phyloP scores from a whole-genome alignment of 2,888 invertebrate genomes.

The Eupithecia abbreviata region DNA sequence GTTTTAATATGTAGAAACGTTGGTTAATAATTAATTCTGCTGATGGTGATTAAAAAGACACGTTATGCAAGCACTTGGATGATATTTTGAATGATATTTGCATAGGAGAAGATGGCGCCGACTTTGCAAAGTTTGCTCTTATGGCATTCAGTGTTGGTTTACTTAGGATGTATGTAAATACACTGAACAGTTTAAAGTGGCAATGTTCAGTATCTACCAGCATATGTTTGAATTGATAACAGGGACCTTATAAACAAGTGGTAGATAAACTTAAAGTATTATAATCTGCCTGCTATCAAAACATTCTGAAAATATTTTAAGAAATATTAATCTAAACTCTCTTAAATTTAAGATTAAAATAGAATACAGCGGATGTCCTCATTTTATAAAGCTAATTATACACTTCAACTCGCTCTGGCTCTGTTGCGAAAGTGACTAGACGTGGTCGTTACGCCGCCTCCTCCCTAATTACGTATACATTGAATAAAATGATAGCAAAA shows the following conservation, averaged over 20 bases:
- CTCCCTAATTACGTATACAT: slow-evolving; percentile 31
- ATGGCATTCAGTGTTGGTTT: not conserved
- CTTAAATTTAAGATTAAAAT: not conserved
- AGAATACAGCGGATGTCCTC: slow-evolving; percentile 8
- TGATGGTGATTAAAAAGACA: slow-evolving; percentile 13
- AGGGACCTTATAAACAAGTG: not conserved
- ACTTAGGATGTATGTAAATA: not conserved
- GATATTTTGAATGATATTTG: slow-evolving; percentile 24
- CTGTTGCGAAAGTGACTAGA: slow-evolving; percentile 32
- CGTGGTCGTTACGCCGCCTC: slow-evolving; percentile 11
- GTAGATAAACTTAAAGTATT: not conserved
- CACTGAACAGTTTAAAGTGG: not conserved
- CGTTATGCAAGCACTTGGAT: slow-evolving; percentile 19
- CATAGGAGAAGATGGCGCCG: slow-evolving; percentile 6
- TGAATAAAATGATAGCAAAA: not conserved
- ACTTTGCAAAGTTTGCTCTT: not conserved
- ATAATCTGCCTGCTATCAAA: not conserved
- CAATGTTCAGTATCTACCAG: not conserved
- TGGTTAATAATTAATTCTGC: slow-evolving; percentile 18
- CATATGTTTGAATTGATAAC: not conserved
- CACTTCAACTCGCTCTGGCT: slow-evolving; percentile 1
- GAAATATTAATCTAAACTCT: not conserved
- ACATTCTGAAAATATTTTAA: not conserved
- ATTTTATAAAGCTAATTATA: slow-evolving; percentile 14
- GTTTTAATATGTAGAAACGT: slow-evolving; percentile 8